These are phyloP conservation scores for Netelia virgata DNA, from an alignment of 2,888 invertebrate genomes.

Conservation along the genomic window DNA sequence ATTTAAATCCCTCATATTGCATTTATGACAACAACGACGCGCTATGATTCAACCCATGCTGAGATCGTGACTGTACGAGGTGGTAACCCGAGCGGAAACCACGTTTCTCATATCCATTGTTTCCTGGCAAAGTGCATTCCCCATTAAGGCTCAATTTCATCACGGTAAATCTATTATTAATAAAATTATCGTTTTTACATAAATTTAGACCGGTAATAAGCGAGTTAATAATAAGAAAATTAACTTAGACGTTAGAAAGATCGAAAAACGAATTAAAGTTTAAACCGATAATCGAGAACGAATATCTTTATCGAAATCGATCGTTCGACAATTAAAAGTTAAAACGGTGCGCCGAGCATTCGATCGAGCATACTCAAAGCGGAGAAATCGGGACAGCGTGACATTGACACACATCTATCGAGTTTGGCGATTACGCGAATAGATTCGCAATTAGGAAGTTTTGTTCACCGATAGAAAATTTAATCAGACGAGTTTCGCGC, in stretches of 20 bases:
- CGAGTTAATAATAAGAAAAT: not conserved
- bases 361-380: not conserved
- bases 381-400: not conserved
- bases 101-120: not conserved
- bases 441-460: constrained; percentile 44
- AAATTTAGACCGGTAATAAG: not conserved
- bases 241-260: too few relatives aligned
- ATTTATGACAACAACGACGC: not conserved
- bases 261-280: too few relatives aligned
- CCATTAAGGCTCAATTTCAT: not conserved
- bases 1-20: not conserved
- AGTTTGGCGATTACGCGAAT: constrained; percentile 16
- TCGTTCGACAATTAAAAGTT: too few relatives aligned
- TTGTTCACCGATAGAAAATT: constrained; percentile 21
- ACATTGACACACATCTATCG: not conserved
- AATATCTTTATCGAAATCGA: too few relatives aligned
- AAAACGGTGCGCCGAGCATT: not conserved
- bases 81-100: not conserved
- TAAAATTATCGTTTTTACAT: not conserved
- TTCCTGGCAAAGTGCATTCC: not conserved
- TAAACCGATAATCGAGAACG: too few relatives aligned
- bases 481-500: constrained; percentile 29
- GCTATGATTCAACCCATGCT: not conserved
- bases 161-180: not conserved
- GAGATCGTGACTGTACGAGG: not conserved